A percentile compares a stretch with the other conserved stretches of the same genome.
phyloP scores from a whole-genome alignment of 2,888 invertebrate species.

The Tillus elongatus region DNA sequence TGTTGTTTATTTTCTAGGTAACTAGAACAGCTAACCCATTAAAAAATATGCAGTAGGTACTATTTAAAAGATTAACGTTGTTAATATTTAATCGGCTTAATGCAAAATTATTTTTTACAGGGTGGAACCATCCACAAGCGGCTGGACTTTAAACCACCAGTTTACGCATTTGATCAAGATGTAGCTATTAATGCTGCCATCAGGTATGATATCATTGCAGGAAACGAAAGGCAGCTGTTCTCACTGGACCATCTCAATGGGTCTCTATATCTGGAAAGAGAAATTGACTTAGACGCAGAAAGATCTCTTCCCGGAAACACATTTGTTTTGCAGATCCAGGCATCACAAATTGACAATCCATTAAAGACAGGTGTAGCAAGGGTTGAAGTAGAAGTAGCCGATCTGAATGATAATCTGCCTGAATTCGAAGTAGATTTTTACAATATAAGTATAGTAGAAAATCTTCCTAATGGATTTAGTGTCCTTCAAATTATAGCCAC shows the following conservation, averaged over 20 bases:
- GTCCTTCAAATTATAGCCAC: slow-evolving; percentile 62
- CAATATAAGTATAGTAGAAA: slow-evolving; percentile 87
- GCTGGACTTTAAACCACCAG: slow-evolving; percentile 60
- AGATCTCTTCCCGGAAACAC: slow-evolving; percentile 64
- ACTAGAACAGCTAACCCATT: too few species aligned
- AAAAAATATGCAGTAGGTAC: too few species aligned
- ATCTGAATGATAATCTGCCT: slow-evolving; percentile 76
- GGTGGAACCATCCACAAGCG: slow-evolving; percentile 63
- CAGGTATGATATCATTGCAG: slow-evolving; percentile 70
- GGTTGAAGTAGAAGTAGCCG: slow-evolving; percentile 63
- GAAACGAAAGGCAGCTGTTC: slow-evolving; percentile 70
- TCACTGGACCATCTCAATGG: slow-evolving; percentile 66
- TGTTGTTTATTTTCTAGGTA: too few species aligned
- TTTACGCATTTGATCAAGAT: slow-evolving; percentile 74
- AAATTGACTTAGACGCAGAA: slow-evolving; percentile 74
- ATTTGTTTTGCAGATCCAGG: slow-evolving; percentile 68
- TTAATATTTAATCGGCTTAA: too few species aligned
- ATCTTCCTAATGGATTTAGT: slow-evolving; percentile 73
- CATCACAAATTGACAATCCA: slow-evolving; percentile 69
- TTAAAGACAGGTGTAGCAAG: slow-evolving; percentile 64
- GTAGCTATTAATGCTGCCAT: slow-evolving; percentile 62
- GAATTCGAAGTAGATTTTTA: slow-evolving; percentile 84
- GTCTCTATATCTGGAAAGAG: slow-evolving; percentile 64
- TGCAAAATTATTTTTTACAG: too few species aligned
- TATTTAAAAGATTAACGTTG: too few species aligned